Conservation (phyloP, 2,888 invertebrate species). For the Drosophila demipolita region DNA sequence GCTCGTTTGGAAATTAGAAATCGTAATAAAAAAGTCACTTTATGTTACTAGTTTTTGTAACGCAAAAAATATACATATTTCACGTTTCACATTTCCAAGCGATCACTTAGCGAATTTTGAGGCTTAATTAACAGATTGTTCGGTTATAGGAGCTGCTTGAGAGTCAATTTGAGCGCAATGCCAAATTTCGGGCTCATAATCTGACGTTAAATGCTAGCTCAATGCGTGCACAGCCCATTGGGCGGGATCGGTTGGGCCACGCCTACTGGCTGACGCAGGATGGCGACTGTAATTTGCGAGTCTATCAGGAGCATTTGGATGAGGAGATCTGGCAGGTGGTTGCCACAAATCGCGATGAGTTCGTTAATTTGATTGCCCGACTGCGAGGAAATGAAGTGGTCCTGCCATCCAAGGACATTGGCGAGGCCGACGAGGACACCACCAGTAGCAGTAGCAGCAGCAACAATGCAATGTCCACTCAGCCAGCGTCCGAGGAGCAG, state of each 20-base stretch:
- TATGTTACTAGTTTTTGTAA: not conserved
- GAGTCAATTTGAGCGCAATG: slow-evolving; percentile 97
- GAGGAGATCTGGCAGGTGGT: slow-evolving; percentile 98
- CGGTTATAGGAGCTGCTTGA: slow-evolving; percentile 92
- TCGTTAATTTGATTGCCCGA: slow-evolving; percentile 91
- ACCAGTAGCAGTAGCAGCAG: slow-evolving; percentile 86
- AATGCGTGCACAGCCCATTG: slow-evolving; percentile 94
- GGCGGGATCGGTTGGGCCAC: slow-evolving; percentile 95
- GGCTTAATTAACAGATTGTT: not conserved
- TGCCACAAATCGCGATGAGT: slow-evolving; percentile 93
- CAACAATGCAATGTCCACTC: slow-evolving; percentile 66
- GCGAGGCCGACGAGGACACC: slow-evolving; percentile 88
- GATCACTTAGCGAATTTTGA: not conserved
- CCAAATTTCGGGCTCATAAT: slow-evolving; percentile 95
- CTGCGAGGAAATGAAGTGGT: slow-evolving; percentile 90
- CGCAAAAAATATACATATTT: not conserved
- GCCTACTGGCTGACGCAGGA: slow-evolving; percentile 98
- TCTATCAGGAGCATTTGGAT: slow-evolving; percentile 98
- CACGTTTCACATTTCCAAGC: not conserved
- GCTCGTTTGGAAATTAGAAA: not conserved
- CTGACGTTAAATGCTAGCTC: slow-evolving; percentile 92
- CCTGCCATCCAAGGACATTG: slow-evolving; percentile 86
- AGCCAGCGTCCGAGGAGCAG: slow-evolving; percentile 83
- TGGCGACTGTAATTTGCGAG: slow-evolving; percentile 93
- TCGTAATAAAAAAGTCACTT: not conserved